phyloP scores from a whole-genome alignment of 2,797 vertebrate species.

The Myiothlypis chrysogaster region DNA sequence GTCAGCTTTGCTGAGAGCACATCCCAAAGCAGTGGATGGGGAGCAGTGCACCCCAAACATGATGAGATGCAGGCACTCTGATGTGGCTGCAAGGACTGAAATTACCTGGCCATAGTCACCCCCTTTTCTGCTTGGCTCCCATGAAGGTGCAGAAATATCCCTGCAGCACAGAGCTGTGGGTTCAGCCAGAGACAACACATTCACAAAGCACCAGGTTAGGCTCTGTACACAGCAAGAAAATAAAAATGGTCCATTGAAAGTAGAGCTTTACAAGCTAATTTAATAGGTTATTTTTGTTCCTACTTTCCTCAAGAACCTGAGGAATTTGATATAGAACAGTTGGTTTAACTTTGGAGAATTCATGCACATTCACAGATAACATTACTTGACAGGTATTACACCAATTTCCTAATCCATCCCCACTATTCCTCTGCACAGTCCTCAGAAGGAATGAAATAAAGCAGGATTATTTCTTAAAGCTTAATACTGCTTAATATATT shows the following conservation, averaged over 20 bases:
- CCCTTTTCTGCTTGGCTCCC: neutral
- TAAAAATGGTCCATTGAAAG: neutral
- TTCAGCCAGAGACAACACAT: neutral
- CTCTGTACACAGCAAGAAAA: neutral
- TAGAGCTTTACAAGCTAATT: neutral
- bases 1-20: neutral
- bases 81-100: neutral
- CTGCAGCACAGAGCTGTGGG: neutral
- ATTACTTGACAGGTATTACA: conserved; percentile 18
- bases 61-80: neutral
- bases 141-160: neutral
- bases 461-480: neutral
- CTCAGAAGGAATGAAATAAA: conserved; percentile 4
- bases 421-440: neutral
- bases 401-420: conserved; percentile 19
- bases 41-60: neutral
- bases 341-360: conserved; percentile 7
- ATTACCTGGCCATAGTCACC: neutral
- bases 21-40: neutral
- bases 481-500: conserved; percentile 20
- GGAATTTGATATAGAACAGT: neutral
- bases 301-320: neutral
- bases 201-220: neutral
- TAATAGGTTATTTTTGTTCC: neutral
- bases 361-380: neutral